Evolutionary conservation across 64 coral and sea anemone genomes (phyloP).

Genomic region (Montipora efflorescens): DNA sequence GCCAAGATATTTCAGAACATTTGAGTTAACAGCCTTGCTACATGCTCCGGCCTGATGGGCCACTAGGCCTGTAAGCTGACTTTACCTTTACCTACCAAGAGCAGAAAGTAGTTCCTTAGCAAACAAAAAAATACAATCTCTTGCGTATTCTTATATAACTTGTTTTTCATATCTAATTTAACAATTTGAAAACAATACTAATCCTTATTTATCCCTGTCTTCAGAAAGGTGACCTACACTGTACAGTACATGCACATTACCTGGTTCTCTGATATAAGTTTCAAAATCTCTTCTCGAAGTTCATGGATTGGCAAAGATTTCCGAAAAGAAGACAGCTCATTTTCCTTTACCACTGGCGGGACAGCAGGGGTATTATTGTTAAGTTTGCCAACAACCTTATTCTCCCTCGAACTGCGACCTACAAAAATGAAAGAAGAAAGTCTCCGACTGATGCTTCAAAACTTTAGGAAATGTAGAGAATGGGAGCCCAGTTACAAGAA

Average conservation of each 20-base stretch:
- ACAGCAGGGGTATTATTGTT: constrained; percentile 69
- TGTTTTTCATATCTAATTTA: no score
- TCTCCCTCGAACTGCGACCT: constrained; percentile 75
- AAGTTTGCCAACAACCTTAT: constrained; percentile 85
- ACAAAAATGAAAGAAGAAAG: background rate
- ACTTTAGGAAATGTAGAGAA: no score
- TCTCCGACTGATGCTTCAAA: no score
- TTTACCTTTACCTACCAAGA: no score
- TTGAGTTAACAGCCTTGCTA: background rate
- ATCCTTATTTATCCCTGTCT: no score
- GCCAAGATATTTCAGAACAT: background rate
- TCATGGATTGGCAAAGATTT: constrained; percentile 80
- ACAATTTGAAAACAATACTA: no score
- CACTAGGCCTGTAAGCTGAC: no score
- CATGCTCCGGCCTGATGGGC: background rate
- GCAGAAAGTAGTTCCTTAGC: no score
- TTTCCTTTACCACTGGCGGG: constrained; percentile 60
- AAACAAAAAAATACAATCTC: no score
- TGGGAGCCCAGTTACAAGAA: no score
- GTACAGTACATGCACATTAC: constrained; percentile 9
- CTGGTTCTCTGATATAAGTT: constrained; percentile 79
- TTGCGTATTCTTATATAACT: no score
- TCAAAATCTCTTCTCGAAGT: constrained; percentile 75
- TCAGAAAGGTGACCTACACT: no score
- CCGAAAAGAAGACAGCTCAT: constrained; percentile 84